Evolutionary conservation across 2,797 vertebrate species (phyloP).

Genomic region (Tiaroga cobitis): DNA sequence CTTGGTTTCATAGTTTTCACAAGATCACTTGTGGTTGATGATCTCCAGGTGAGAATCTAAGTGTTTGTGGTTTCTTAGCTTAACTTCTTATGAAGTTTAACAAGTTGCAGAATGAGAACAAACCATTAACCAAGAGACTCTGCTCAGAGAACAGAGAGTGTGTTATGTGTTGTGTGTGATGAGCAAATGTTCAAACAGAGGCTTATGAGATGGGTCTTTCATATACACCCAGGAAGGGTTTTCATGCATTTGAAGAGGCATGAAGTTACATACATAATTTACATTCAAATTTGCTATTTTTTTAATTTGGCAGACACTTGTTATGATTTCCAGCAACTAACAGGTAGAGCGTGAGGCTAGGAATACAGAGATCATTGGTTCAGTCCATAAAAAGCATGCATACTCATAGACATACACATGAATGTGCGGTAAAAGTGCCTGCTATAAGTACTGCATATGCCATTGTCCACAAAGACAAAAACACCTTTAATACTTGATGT

Average conservation of each 20-base stretch:
- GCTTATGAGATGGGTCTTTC: constrained; percentile 40
- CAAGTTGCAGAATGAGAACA: background rate
- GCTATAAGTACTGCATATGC: background rate
- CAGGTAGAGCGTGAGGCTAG: background rate
- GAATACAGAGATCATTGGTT: background rate
- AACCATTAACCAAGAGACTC: background rate
- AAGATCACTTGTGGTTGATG: background rate
- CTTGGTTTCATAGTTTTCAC: background rate
- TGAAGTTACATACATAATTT: background rate
- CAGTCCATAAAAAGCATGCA: background rate
- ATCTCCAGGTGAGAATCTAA: background rate
- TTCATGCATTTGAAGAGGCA: constrained; percentile 41
- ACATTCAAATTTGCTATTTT: background rate
- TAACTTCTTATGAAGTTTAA: constrained; percentile 2
- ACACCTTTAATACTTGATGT: background rate
- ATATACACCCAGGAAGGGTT: constrained; percentile 31
- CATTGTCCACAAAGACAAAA: background rate
- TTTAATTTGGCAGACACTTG: background rate
- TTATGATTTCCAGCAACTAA: background rate
- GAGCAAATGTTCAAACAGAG: constrained; percentile 4
- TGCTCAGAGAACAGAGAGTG: background rate
- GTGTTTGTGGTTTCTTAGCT: background rate
- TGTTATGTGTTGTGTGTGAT: background rate
- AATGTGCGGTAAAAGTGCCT: too few relatives aligned
- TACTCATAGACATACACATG: background rate